phyloP scores from a whole-genome alignment of 2,888 invertebrate species.

The Imbricaverruca yamaguchii region DNA sequence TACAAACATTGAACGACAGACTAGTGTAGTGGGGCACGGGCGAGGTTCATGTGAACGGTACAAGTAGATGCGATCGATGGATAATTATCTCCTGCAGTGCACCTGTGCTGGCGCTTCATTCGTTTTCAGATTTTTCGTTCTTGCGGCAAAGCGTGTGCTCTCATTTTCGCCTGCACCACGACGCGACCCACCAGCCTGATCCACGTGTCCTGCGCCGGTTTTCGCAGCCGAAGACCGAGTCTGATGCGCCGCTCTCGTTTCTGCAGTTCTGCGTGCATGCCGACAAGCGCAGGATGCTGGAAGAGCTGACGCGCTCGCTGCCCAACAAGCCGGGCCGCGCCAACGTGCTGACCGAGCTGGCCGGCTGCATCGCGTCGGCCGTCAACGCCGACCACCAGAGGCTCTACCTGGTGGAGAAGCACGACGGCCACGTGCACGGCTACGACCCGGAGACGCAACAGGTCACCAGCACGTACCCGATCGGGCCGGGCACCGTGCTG shows the following conservation, averaged over 20 bases:
- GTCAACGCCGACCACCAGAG: slow-evolving; percentile 60
- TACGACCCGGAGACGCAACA: slow-evolving; percentile 20
- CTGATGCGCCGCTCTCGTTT: slow-evolving; percentile 16
- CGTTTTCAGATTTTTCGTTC: too few relatives aligned
- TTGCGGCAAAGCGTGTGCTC: too few relatives aligned
- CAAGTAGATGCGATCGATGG: too few relatives aligned
- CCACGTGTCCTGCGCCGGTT: neutral
- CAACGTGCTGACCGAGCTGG: slow-evolving; percentile 58
- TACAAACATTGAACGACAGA: too few relatives aligned
- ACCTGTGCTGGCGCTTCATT: too few relatives aligned
- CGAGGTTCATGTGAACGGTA: too few relatives aligned
- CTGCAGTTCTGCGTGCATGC: slow-evolving; percentile 53
- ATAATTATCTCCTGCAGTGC: too few relatives aligned
- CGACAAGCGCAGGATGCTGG: slow-evolving; percentile 56
- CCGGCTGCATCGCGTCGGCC: slow-evolving; percentile 56
- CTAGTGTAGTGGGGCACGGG: too few relatives aligned
- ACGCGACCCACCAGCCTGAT: neutral
- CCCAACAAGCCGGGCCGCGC: slow-evolving; percentile 52
- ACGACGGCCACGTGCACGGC: slow-evolving; percentile 24
- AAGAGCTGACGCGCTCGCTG: slow-evolving; percentile 52
- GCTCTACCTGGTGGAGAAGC: slow-evolving; percentile 50
- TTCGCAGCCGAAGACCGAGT: neutral
- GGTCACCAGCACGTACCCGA: slow-evolving; percentile 2
- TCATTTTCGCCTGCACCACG: too few relatives aligned
- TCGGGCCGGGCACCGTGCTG: slow-evolving; percentile 29